Base-by-base conservation (phyloP, 92 coral and sea anemone species). In the Montipora capitata region DNA sequence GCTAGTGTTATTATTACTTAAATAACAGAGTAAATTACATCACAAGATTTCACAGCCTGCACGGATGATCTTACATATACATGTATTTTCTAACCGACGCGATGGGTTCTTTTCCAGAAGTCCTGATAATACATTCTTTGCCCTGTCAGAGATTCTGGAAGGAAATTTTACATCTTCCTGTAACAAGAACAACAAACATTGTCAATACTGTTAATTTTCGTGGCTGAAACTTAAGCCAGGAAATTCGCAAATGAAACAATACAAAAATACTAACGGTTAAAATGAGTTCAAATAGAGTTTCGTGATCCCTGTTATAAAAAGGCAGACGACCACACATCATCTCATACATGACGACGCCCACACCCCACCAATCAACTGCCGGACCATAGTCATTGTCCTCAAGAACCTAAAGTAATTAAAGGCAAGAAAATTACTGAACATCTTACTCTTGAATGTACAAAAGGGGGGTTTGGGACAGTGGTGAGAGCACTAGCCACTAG, bases 291-390 rank as follows among this genome's bases (percentile, higher is more conserved):
- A 97, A 97, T 74, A 97, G 96, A 45, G 94, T 96, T 85, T 97
- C 99, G 63, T 97, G 99, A 73, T 97, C 99, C 73, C 94, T 94
- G 88, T 94, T 97, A 90, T 97, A 97, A 81, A 97, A 97, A 10
- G 99, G 99, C 56, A 96, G 85, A 49, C 98, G 92, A 27, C 99
- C 99, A 77, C 98, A 95, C 96, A 97, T 94, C 99, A 97, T 97
- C 74, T 97, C 99, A 58, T 97, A 97, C 97, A 97, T 89, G 54
- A 97, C 98, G 44, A 97, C 98, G 17, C 99, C 99, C 3, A 97
- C 94, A 38, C 98, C 99, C 99, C 99, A 97, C 99, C 99, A 97
- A 52, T 97, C 99, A 7, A 97, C 99, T 58, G 99, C 94, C 20
- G 96, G 98, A 13, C 99, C 99, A 88, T 97, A 97, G 76, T 97